These are phyloP conservation scores for Oscheius myriophilus DNA, from an alignment of 2,888 invertebrate species.

Conservation along the genomic window DNA sequence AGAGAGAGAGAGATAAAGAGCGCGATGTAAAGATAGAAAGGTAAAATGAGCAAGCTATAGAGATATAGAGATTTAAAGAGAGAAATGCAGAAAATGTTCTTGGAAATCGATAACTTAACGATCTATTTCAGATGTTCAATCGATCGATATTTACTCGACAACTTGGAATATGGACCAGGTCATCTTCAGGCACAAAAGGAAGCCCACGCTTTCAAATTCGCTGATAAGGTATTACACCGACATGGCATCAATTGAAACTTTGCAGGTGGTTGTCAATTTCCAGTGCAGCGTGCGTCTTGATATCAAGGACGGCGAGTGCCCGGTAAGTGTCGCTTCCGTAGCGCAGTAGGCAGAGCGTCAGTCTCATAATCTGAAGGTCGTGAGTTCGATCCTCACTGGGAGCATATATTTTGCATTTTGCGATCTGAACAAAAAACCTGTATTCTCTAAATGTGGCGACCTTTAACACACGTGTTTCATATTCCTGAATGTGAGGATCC, in stretches of 20 bases:
- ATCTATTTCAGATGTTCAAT: constrained; percentile 60
- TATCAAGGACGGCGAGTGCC: constrained; percentile 64
- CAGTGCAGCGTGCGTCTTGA: constrained; percentile 68
- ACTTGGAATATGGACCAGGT: constrained; percentile 64
- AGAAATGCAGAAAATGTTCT: too few relatives aligned
- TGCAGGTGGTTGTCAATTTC: constrained; percentile 68
- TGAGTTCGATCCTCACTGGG: constrained; percentile 89
- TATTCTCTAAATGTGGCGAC: neutral
- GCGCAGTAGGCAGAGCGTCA: constrained; percentile 87
- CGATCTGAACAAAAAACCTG: too few relatives aligned
- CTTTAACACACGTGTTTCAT: neutral
- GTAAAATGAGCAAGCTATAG: too few relatives aligned
- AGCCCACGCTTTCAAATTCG: constrained; percentile 70
- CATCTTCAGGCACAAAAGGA: constrained; percentile 65
- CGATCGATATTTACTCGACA: constrained; percentile 65
- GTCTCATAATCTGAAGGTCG: constrained; percentile 92
- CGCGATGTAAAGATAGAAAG: neutral
- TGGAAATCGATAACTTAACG: too few relatives aligned
- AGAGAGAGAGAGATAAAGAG: neutral
- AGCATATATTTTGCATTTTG: constrained; percentile 35
- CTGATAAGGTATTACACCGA: constrained; percentile 48
- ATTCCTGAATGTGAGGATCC: constrained; percentile 29
- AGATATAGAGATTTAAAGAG: too few relatives aligned
- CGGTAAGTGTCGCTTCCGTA: constrained; percentile 58
- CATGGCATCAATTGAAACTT: neutral